Percentiles rank a stretch among this genome's conserved stretches.
phyloP scores from a whole-genome alignment of 2,113 vertebrate genomes.

The Pyrgilauda ruficollis region DNA sequence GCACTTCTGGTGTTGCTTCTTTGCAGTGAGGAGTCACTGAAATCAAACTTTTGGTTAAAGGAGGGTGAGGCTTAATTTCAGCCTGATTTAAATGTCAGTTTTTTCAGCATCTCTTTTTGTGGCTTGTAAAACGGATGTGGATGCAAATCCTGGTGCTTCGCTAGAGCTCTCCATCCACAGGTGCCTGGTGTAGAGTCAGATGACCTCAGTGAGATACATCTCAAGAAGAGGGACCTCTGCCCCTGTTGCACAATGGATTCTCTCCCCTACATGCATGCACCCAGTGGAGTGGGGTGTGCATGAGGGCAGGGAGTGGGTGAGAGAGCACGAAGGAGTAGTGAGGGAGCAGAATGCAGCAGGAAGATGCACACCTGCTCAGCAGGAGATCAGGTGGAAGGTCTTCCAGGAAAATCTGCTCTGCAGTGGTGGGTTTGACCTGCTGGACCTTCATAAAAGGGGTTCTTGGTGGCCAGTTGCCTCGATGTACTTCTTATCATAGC shows the following conservation, averaged over 20 bases:
- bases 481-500: not conserved
- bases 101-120: not conserved
- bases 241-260: not conserved
- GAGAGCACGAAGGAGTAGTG: no score
- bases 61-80: not conserved
- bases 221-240: not conserved
- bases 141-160: not conserved
- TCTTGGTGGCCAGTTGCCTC: not conserved
- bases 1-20: not conserved
- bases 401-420: not conserved
- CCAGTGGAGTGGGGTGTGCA: no score
- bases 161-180: not conserved
- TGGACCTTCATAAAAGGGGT: not conserved
- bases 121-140: rapidly evolving
- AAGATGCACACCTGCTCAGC: not conserved
- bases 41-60: not conserved
- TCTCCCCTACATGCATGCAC: rapidly evolving
- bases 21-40: not conserved
- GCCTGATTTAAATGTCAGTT: not conserved
- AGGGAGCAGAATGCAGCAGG: not conserved
- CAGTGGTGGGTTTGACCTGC: not conserved
- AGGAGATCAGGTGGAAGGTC: not conserved
- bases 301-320: not conserved
- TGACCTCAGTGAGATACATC: not conserved
- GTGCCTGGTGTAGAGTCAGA: not conserved